Percentiles rank a stretch among this genome's conserved stretches.
Evolutionary conservation across 1,140 invertebrate genomes (phyloP).

Genomic region (Archegozetes longisetosus): DNA sequence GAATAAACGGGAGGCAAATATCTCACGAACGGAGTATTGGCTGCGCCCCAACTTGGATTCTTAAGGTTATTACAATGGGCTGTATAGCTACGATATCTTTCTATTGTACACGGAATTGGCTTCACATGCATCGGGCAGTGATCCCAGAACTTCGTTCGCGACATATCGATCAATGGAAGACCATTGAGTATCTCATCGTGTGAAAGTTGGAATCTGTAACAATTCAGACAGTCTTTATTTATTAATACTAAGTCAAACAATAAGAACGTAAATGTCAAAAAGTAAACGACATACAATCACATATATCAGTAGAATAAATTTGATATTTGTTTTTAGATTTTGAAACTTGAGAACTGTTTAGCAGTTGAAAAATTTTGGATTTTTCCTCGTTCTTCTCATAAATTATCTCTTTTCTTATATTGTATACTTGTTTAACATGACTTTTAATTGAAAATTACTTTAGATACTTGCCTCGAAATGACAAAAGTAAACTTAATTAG

Average conservation of each 20-base stretch:
- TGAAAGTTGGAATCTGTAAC: slow-evolving; percentile 56
- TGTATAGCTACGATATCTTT: slow-evolving; percentile 61
- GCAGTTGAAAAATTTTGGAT: too few species aligned
- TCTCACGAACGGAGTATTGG: slow-evolving; percentile 48
- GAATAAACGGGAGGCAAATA: slow-evolving; percentile 28
- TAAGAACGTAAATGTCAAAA: background rate
- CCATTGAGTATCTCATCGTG: slow-evolving; percentile 73
- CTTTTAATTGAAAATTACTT: too few species aligned
- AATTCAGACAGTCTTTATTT: background rate
- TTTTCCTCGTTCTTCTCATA: too few species aligned
- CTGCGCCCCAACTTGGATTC: slow-evolving; percentile 74
- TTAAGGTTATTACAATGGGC: slow-evolving; percentile 81
- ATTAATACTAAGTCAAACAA: background rate
- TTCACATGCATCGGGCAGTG: slow-evolving; percentile 73
- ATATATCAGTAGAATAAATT: background rate
- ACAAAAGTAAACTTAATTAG: too few species aligned
- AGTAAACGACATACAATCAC: background rate
- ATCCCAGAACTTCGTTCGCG: slow-evolving; percentile 56
- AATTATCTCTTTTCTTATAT: too few species aligned
- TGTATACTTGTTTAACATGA: too few species aligned
- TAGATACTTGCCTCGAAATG: too few species aligned
- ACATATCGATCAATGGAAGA: slow-evolving; percentile 69
- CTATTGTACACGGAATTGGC: slow-evolving; percentile 50
- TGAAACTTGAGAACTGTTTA: too few species aligned
- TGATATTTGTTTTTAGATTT: too few species aligned